Evolutionary conservation across 1,140 invertebrate genomes (phyloP), one percentile per base, ranked within the genome.

Genomic region (Pomacea maculata): DNA sequence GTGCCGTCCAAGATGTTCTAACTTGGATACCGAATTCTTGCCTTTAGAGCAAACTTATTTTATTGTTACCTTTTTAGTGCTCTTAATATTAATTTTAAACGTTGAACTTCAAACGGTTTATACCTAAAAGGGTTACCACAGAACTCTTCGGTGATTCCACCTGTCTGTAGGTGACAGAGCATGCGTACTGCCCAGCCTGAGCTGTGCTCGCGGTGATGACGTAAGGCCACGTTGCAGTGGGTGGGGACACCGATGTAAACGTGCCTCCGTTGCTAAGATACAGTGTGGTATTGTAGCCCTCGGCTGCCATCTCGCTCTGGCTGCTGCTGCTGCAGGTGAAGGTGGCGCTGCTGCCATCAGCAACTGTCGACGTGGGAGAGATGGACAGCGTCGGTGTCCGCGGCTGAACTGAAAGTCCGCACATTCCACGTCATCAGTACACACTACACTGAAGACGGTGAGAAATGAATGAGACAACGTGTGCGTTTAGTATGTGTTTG

Each of bases 301-400:
- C 71, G 52, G 29, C 71, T 12, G 29, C 52, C 71, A 72, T 72
- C 9, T 19, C 17, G 34, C 0, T 72, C 25, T 45, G n/a, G 71
- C 71, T 72, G 71, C 10, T 12, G 71, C 71, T 72, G 71, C 9
- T 72, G 71, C 71, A 72, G 29, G 17, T 72, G 71, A 72, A 34
- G n/a, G 21, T 45, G 29, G 52, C 34, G 25, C 25, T 72, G 71
- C 71, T 45, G 25, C 71, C 71, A 29, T 72, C 71, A 52, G 34
- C 8, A 19, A 72, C 34, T 34, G 71, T 15, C 17, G 71, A 52
- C 10, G 21, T 34, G n/a, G 71, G 71, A 15, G 10, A 11, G 17
- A 72, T 52, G n/a, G 10, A 72, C 71, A 72, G 11, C 17, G 29
- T 45, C 15, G 71, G 71, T 4, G 71, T 72, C 17, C 52, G n/a